Evolutionary conservation across 1,140 invertebrate genomes (phyloP), one percentile per base, ranked within the genome.

Genomic region (Caenorhabditis inopinata): DNA sequence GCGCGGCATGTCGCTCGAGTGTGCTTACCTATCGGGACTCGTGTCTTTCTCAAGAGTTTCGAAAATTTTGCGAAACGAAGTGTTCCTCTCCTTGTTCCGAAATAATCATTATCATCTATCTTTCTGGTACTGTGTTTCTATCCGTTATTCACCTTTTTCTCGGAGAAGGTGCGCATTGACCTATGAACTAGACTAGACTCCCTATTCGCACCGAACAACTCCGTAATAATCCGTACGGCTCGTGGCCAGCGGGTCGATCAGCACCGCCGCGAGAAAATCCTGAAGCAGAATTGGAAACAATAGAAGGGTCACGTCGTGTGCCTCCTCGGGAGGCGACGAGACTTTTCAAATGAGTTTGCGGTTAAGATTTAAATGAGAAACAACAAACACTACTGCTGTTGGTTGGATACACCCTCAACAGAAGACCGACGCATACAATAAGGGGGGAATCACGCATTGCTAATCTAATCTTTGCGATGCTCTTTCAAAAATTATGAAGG

Each of bases 361-460:
- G 58, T 68, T 68, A 29, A 68, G 58, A 68, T 68, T 68, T 42
- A 68, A 68, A 68, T 68, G 58, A 68, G 58, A 68, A 68, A 68
- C 38, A 38, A 68, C 58, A 68, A 68, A 68, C 58, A 68, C 58
- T 21, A 68, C 32, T 68, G 58, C n/a, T 29, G 49, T 25, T 51
- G 18, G 12, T 25, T 3, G 21, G 27, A 32, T 32, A 12, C 49
- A 25, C 21, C 23, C 38, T 68, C 58, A 21, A 35, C 58, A 38
- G 58, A 16, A 58, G 27, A 32, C 23, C 35, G 58, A 29, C n/a
- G 35, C 58, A 68, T 68, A 68, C 58, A 68, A 68, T 32, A 38
- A 38, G 32, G 58, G 32, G 58, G 23, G 58, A 68, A 68, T 68
- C 58, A 68, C 58, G 58, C 58, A 68, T 68, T 68, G 58, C 58